These are phyloP conservation scores for Galleria mellonella DNA, from an alignment of 1,140 invertebrate genomes.

Conservation along the genomic window DNA sequence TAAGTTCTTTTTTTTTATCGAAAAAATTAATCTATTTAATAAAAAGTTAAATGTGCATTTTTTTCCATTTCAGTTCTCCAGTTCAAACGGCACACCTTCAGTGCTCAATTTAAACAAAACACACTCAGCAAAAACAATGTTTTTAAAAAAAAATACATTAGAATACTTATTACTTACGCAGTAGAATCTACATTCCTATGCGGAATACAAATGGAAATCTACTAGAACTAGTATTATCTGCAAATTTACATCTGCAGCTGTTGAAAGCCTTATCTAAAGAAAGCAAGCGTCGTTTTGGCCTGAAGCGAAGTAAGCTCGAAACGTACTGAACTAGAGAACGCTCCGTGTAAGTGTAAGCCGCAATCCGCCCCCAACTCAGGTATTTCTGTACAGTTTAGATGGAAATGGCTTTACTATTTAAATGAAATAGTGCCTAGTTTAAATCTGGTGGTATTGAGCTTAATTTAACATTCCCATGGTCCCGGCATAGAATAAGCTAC, in stretches of 20 bases:
- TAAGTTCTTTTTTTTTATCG: too few species aligned
- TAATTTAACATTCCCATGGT: too few species aligned
- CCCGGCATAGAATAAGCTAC: too few species aligned
- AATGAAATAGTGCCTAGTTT: conserved; percentile 4
- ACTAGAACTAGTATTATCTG: background rate
- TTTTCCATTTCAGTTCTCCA: too few species aligned
- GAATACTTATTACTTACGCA: too few species aligned
- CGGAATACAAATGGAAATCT: background rate
- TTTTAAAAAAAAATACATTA: too few species aligned
- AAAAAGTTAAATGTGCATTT: too few species aligned
- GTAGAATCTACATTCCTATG: background rate
- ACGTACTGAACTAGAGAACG: conserved; percentile 27
- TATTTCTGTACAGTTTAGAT: conserved; percentile 30
- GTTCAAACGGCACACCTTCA: too few species aligned
- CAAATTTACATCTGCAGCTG: background rate
- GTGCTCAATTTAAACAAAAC: too few species aligned
- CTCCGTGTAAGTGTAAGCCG: conserved; percentile 54
- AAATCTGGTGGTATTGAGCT: conserved; percentile 2
- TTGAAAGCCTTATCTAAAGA: background rate
- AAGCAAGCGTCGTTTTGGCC: conserved; percentile 1
- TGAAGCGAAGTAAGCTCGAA: background rate
- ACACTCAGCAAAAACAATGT: too few species aligned
- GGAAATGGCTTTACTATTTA: conserved; percentile 30
- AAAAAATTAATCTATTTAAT: too few species aligned
- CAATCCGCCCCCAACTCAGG: conserved; percentile 63